These are phyloP conservation scores for Drosophila nebulosa DNA, from an alignment of 1,140 invertebrate genomes.

Conservation along the genomic window DNA sequence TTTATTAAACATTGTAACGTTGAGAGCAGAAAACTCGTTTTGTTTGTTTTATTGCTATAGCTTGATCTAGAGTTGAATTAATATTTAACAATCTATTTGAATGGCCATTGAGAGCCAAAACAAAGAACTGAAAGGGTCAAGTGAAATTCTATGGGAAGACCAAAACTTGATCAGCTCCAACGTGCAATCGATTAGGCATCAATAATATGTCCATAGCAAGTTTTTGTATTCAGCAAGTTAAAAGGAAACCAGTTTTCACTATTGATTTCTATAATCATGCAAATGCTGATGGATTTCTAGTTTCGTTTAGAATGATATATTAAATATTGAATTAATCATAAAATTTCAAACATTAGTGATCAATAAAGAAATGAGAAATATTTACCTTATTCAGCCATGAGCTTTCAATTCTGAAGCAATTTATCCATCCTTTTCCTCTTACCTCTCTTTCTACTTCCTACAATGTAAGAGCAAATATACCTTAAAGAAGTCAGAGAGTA, in stretches of 20 bases:
- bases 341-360: not conserved
- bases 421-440: too few species aligned
- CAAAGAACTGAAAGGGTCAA: not conserved
- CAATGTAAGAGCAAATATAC: too few species aligned
- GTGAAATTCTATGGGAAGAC: not conserved
- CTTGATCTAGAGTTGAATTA: constrained; percentile 16
- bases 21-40: constrained; percentile 46
- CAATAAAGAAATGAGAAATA: not conserved
- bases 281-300: not conserved
- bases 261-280: not conserved
- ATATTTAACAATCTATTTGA: constrained; percentile 22
- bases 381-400: not conserved
- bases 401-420: too few species aligned
- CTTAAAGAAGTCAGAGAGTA: too few species aligned
- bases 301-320: not conserved
- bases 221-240: not conserved
- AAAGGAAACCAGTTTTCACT: not conserved
- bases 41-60: constrained; percentile 6
- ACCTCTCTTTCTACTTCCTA: too few species aligned
- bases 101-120: not conserved
- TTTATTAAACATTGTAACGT: constrained; percentile 49
- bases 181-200: not conserved
- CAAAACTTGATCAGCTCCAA: not conserved
- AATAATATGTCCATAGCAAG: not conserved
- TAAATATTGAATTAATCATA: not conserved